Evolutionary conservation across 2,797 vertebrate species (phyloP).

Genomic region (Acanthurus tractus): DNA sequence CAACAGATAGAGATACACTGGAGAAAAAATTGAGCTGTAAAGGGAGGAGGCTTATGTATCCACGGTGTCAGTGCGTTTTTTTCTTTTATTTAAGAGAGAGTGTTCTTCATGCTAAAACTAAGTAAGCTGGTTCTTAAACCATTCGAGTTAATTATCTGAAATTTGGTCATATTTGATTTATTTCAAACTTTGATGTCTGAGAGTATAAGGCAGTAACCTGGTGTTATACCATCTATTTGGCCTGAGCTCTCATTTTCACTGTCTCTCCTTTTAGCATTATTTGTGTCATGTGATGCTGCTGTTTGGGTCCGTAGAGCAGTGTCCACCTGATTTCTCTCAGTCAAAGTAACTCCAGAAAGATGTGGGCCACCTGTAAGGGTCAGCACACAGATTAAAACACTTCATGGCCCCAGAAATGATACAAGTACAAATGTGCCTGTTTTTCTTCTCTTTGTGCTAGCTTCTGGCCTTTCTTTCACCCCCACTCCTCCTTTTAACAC

Average conservation of each 20-base stretch:
- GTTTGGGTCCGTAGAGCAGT: conserved; percentile 8
- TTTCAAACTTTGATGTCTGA: neutral
- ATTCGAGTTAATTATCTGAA: too few species aligned
- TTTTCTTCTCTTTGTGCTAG: neutral
- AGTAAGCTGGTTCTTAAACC: too few species aligned
- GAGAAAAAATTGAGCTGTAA: too few species aligned
- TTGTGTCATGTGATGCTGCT: conserved; percentile 3
- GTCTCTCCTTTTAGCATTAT: conserved; percentile 11
- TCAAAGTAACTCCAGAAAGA: conserved; percentile 4
- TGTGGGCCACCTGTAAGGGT: neutral
- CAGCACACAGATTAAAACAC: neutral
- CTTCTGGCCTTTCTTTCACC: neutral
- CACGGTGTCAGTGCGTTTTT: too few species aligned
- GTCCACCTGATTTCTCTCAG: conserved; percentile 7
- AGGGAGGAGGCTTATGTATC: too few species aligned
- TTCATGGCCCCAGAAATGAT: neutral
- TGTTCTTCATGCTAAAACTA: too few species aligned
- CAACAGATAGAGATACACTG: too few species aligned
- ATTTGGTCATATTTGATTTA: neutral
- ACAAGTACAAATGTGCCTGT: neutral
- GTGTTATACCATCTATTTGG: conserved; percentile 6
- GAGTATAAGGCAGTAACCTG: too few species aligned
- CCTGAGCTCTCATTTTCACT: neutral
- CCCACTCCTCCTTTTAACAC: neutral
- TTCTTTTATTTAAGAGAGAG: too few species aligned